Base-by-base conservation (phyloP, 1,140 invertebrate genomes). In the Drosophila pruinosa region DNA sequence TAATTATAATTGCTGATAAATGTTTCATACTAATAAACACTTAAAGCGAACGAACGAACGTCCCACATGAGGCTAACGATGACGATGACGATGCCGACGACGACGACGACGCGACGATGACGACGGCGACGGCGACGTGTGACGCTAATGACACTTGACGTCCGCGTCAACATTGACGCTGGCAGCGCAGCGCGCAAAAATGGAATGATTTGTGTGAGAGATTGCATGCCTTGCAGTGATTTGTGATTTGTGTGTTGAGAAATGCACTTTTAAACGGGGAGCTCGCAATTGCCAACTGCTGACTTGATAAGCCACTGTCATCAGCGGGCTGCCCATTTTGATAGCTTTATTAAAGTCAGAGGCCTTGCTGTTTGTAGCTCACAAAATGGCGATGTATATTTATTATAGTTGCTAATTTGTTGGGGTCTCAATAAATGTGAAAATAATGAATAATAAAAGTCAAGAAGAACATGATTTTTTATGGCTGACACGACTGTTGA, bases 391-490 rank as follows among this genome's bases (percentile, higher is more conserved):
- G 38, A 34, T 12, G 19, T 24, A 21, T 28, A 52, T 31, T 59
- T 39, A 54, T 61, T 81, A 62, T 65, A 81, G 69, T 79, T 79
- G 54, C 39, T 70, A 78, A 70, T 65, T 58, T 59, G 54, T 62
- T 12, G 34, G 22, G 28, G 43, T 31, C 61, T 43, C 88, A 88
- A 88, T 88, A 86, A 88, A 88, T 88, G 82, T 47, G 82, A 75
- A 82, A 72, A 88, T 88, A 88, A 88, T 88, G 82, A 88, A 88
- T 88, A 88, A 88, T 88, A 88, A 88, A 88, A 88, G 82, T 88
- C 82, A 80, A 73, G 56, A 78, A 56, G 75, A 69, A 86, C 81
- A 88, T 88, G 82, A 78, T 50, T 81, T 78, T 81, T 81, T 78
- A 77, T 86, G 74, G 69, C 75, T 79, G 58, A 58, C 47, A 52